phyloP scores from a whole-genome alignment of 2,113 vertebrate species.

The Archocentrus centrarchus region DNA sequence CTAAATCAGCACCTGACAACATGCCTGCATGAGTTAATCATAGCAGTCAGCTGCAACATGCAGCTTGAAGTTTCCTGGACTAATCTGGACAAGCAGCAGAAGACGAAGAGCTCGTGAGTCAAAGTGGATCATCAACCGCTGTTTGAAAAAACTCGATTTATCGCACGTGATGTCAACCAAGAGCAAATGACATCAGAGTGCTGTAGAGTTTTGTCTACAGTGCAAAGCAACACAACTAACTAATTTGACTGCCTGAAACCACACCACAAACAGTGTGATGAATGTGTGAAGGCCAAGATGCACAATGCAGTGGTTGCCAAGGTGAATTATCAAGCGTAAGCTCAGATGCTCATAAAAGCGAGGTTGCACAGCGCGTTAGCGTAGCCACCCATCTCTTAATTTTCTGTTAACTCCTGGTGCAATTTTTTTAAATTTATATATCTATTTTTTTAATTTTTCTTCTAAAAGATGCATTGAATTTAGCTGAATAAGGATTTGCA shows the following conservation, averaged over 20 bases:
- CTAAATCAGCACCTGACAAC: not conserved
- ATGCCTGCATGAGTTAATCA: not conserved
- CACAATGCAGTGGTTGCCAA: not conserved
- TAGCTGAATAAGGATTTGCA: not conserved
- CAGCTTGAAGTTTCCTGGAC: not conserved
- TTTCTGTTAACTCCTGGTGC: not conserved
- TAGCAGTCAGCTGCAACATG: not conserved
- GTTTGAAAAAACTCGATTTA: not conserved
- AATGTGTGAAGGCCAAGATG: not conserved
- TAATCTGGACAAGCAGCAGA: not conserved
- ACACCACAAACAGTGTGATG: not conserved
- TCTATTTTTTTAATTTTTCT: not conserved
- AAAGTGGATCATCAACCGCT: not conserved
- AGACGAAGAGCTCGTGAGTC: not conserved
- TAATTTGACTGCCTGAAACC: not conserved
- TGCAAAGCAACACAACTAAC: not conserved
- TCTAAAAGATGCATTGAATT: not conserved
- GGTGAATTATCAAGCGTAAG: slow-evolving; percentile 1
- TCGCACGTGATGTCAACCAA: not conserved
- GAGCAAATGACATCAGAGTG: not conserved
- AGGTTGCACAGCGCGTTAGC: not conserved
- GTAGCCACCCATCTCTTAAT: not conserved
- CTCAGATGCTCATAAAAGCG: not conserved
- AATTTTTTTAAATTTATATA: accelerated
- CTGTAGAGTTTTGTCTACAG: not conserved